A percentile compares a stretch with the other conserved stretches of the same genome.
phyloP scores from a whole-genome alignment of 2,113 vertebrate genomes.

The Dasyurus viverrinus region DNA sequence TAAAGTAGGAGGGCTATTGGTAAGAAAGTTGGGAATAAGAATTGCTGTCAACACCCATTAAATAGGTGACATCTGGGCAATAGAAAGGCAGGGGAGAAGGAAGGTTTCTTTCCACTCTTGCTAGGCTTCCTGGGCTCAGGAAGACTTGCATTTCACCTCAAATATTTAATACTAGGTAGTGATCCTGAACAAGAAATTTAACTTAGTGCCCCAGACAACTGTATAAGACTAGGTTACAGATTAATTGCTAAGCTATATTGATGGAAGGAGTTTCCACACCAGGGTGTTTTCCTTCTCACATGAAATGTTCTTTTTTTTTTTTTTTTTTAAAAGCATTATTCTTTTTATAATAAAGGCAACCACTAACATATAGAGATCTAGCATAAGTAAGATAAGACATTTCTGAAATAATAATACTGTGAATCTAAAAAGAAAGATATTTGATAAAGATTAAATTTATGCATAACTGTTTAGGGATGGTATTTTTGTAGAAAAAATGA shows the following conservation, averaged over 20 bases:
- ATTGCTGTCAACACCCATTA: too few relatives aligned
- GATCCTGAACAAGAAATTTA: neutral
- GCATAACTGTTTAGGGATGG: neutral
- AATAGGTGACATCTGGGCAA: neutral
- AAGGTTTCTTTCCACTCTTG: neutral
- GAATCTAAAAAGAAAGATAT: neutral
- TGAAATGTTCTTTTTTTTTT: neutral
- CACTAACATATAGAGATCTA: neutral
- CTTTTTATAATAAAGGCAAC: neutral
- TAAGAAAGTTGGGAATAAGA: neutral
- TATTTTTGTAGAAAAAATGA: neutral
- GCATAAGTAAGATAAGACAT: neutral
- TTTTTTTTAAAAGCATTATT: neutral
- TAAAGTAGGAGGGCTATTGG: neutral
- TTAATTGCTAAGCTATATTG: neutral
- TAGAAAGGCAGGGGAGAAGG: neutral
- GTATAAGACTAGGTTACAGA: neutral
- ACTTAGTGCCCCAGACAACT: neutral
- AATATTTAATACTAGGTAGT: neutral
- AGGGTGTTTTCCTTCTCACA: neutral
- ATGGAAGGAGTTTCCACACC: neutral
- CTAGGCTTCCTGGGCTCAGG: neutral
- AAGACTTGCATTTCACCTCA: neutral
- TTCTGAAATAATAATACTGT: neutral
- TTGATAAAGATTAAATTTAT: neutral